Evolutionary conservation across 2,888 invertebrate species (phyloP).

Genomic region (Cephus spinipes): DNA sequence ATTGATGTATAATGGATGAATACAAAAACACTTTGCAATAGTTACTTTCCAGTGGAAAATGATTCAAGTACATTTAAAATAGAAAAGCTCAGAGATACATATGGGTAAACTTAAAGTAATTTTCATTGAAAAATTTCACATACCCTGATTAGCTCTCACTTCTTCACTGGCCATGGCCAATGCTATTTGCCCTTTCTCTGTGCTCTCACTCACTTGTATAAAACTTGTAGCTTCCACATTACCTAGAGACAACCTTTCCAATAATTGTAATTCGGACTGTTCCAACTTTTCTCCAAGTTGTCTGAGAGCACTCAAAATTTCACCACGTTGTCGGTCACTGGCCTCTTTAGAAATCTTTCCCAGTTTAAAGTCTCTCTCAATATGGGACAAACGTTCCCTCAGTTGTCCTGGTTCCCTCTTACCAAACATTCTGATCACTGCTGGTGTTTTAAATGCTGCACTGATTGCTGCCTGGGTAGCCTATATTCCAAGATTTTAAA

Average conservation of each 20-base stretch:
- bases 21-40: too few relatives aligned
- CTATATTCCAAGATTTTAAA: slow-evolving; percentile 59
- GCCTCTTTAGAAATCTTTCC: slow-evolving; percentile 70
- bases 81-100: too few relatives aligned
- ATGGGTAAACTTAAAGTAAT: too few relatives aligned
- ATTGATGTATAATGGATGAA: too few relatives aligned
- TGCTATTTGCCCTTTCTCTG: slow-evolving; percentile 50
- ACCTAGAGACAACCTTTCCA: slow-evolving; percentile 66
- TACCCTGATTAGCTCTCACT: slow-evolving; percentile 45
- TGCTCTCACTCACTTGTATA: slow-evolving; percentile 64
- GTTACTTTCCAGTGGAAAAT: too few relatives aligned
- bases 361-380: slow-evolving; percentile 73
- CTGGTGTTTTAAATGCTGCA: slow-evolving; percentile 80
- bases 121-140: too few relatives aligned
- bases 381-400: slow-evolving; percentile 70
- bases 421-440: slow-evolving; percentile 79
- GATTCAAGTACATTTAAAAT: too few relatives aligned
- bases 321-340: slow-evolving; percentile 68
- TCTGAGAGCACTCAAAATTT: slow-evolving; percentile 68
- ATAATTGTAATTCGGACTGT: slow-evolving; percentile 66
- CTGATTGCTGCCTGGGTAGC: slow-evolving; percentile 81
- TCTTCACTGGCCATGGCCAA: slow-evolving; percentile 51
- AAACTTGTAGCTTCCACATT: slow-evolving; percentile 64
- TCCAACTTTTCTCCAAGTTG: slow-evolving; percentile 70
- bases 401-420: slow-evolving; percentile 77